A percentile compares a stretch with the other conserved stretches of the same genome.
Evolutionary conservation across 2,113 vertebrate species (phyloP).

Genomic region (Tupaia chinensis): DNA sequence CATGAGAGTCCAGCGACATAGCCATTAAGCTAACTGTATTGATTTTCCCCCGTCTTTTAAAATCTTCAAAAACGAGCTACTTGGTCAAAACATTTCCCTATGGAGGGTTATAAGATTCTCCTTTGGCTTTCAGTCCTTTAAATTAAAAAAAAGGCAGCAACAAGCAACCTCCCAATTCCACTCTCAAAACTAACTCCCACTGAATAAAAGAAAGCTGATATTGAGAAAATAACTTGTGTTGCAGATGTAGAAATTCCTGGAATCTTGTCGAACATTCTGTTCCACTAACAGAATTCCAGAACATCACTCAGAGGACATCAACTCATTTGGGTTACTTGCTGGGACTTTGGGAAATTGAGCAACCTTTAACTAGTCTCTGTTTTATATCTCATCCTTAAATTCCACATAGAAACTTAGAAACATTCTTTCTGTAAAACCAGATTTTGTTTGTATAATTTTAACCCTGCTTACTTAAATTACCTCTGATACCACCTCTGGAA

Average conservation of each 20-base stretch:
- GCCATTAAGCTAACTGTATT: too few relatives aligned
- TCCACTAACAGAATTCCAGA: conserved; percentile 52
- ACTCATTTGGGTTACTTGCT: not conserved
- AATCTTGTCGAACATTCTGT: conserved; percentile 36
- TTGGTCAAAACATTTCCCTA: not conserved
- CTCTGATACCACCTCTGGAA: not conserved
- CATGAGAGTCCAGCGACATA: too few relatives aligned
- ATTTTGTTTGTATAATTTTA: conserved; percentile 52
- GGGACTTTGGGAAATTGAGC: conserved; percentile 43
- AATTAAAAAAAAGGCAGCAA: conserved; percentile 4
- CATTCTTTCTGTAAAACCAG: conserved; percentile 5
- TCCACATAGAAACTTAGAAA: conserved; percentile 25
- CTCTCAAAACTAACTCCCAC: not conserved
- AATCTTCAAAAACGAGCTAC: not conserved
- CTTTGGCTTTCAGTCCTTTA: not conserved
- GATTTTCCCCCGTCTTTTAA: not conserved
- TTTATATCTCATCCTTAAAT: conserved; percentile 64
- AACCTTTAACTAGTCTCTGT: conserved; percentile 54
- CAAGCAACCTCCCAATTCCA: not conserved
- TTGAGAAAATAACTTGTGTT: conserved; percentile 35
- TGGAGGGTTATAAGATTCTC: not conserved
- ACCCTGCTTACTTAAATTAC: conserved; percentile 45
- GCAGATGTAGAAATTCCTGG: conserved; percentile 55
- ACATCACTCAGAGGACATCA: not conserved
- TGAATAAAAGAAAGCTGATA: not conserved